Evolutionary conservation across 53 echinoderm and acorn worm genomes (phyloP).

Genomic region (Hippasteria phrygiana): DNA sequence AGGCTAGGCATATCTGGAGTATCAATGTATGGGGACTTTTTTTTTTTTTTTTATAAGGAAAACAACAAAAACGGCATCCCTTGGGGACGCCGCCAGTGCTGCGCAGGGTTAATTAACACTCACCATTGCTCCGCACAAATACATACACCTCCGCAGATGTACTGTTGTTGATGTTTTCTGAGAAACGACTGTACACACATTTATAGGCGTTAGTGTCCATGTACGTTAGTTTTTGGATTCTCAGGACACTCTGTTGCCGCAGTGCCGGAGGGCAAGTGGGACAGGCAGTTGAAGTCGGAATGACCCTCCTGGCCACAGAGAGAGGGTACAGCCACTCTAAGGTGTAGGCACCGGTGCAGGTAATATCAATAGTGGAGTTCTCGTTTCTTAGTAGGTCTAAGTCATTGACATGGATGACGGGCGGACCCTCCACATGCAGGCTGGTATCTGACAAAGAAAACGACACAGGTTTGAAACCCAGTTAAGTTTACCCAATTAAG

Average conservation of each 20-base stretch:
- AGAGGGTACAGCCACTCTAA: conserved; percentile 84
- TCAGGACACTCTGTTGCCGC: conserved; percentile 67
- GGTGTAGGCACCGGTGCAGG: conserved; percentile 77
- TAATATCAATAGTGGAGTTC: conserved; percentile 36
- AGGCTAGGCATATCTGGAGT: no score
- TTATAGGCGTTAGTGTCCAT: conserved; percentile 81
- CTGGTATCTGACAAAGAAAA: conserved; percentile 2
- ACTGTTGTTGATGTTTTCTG: conserved; percentile 72
- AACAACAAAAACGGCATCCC: no score
- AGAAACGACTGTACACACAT: conserved; percentile 88
- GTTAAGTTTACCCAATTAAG: no score
- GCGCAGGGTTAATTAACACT: no score
- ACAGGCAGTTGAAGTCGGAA: conserved; percentile 63
- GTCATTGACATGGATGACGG: conserved; percentile 30
- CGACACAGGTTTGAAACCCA: neutral
- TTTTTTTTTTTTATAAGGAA: no score
- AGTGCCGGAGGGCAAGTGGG: conserved; percentile 63
- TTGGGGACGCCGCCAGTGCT: no score
- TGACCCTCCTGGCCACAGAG: conserved; percentile 63
- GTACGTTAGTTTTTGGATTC: conserved; percentile 45
- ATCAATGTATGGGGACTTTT: no score
- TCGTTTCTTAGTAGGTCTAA: conserved; percentile 23
- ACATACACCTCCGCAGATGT: conserved; percentile 74
- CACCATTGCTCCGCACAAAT: conserved; percentile 73
- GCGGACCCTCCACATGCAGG: conserved; percentile 13